Evolutionary conservation across 2,113 vertebrate genomes (phyloP), one percentile per base, ranked within the genome.

Genomic region (Benitochromis conjunctus): DNA sequence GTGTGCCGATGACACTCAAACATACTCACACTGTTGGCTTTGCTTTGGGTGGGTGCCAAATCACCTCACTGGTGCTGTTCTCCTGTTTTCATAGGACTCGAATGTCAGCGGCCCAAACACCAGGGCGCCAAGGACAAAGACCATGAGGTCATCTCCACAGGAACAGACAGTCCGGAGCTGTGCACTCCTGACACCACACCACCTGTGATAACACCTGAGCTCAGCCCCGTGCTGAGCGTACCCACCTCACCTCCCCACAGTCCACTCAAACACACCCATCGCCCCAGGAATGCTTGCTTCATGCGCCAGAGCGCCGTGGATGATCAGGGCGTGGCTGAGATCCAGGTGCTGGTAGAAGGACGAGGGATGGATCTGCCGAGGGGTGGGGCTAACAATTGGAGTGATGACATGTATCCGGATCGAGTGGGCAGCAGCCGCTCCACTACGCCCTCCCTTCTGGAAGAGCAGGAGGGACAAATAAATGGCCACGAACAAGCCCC

Each of bases 151-250:
- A 96, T 98, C 71, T 99, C 98, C 87, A 97, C 97, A 0, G 98
- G 97, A 87, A 98, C 97, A 3, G 98, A 99, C 93, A 99, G 98
- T 95, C 98, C 98, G 0, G 98, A 99, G 95, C 96, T 99, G 90
- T 99, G 99, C 96, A 97, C 98, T 78, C 98, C 98, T 34, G 98
- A 98, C 80, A 98, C 98, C 80, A 99, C 98, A 3, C 98, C 97
- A 1, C 98, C 98, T 1, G 97, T 97, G 84, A 97, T 97, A 83
- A 98, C 96, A 8, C 98, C 98, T 0, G 97, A 99, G 0, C 97
- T 98, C 94, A 99, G 98, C 94, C 98, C 98, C 0, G 93, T 97
- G 93, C 96, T 97, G 91, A 99, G 97, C 89, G 96, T 97, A 64
- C 97, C 98, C 1, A 91, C 97, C 94, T 98, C 97, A 38, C 97